phyloP scores from a whole-genome alignment of 2,113 vertebrate species.

The Oenanthe melanoleuca region DNA sequence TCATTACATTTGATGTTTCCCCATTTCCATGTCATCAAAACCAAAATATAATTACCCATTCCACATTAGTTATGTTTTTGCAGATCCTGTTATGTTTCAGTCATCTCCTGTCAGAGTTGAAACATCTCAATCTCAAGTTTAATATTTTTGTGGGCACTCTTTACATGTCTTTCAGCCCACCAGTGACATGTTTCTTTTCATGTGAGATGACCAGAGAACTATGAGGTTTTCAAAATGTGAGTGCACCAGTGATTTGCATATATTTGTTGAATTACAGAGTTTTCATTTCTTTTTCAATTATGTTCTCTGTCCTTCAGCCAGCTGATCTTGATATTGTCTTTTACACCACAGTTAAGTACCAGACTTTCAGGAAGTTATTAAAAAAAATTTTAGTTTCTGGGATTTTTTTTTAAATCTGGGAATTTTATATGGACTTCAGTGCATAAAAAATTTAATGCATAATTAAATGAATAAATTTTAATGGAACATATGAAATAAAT shows the following conservation, averaged over 20 bases:
- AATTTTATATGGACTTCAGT: background rate
- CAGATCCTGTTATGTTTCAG: background rate
- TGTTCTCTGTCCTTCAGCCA: background rate
- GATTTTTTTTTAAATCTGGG: background rate
- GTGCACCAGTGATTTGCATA: background rate
- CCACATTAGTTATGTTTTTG: background rate
- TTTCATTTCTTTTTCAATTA: background rate
- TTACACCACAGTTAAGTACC: background rate
- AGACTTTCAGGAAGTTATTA: background rate
- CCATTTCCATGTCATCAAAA: slow-evolving; percentile 2
- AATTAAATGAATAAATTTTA: background rate
- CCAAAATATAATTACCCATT: background rate
- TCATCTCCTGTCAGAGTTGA: background rate
- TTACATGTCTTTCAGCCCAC: background rate
- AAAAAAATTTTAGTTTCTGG: background rate
- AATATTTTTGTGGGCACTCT: background rate
- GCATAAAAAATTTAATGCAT: background rate
- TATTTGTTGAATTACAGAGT: background rate
- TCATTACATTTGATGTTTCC: background rate
- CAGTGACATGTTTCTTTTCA: background rate
- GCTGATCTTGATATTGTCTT: background rate
- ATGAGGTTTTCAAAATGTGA: background rate
- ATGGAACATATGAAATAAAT: background rate
- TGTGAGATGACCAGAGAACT: background rate
- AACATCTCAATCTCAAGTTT: background rate